phyloP scores from a whole-genome alignment of 2,888 invertebrate genomes.

The Hypsopygia costalis region DNA sequence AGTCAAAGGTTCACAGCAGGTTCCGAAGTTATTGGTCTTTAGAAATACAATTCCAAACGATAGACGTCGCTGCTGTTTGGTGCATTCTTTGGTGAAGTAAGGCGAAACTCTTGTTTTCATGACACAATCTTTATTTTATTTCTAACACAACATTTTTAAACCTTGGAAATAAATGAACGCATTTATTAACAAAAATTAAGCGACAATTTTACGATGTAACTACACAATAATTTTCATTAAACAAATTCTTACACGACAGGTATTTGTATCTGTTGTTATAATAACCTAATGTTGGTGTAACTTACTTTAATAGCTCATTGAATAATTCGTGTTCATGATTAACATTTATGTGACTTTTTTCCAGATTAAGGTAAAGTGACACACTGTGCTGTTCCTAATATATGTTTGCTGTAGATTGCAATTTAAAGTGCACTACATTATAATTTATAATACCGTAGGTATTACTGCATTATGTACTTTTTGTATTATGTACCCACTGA shows the following conservation, averaged over 20 bases:
- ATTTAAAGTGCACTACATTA: too few species aligned
- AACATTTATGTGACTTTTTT: slow-evolving; percentile 30
- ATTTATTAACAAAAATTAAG: slow-evolving; percentile 39
- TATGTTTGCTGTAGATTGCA: not conserved
- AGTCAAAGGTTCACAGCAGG: too few species aligned
- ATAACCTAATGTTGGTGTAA: slow-evolving; percentile 39
- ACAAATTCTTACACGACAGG: slow-evolving; percentile 21
- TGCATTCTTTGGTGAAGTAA: slow-evolving; percentile 15
- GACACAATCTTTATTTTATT: slow-evolving; percentile 63
- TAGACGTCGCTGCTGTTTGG: slow-evolving; percentile 19
- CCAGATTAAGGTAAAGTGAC: slow-evolving; percentile 17
- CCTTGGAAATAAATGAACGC: slow-evolving; percentile 38
- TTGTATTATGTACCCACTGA: too few species aligned
- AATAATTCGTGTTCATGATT: slow-evolving; percentile 41
- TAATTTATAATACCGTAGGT: too few species aligned
- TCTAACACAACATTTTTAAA: slow-evolving; percentile 62
- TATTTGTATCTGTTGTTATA: slow-evolving; percentile 19
- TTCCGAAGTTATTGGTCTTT: too few species aligned
- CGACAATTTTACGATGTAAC: slow-evolving; percentile 24
- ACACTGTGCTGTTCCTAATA: slow-evolving; percentile 10
- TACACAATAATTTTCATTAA: slow-evolving; percentile 19
- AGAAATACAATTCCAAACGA: slow-evolving; percentile 13
- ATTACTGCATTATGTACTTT: too few species aligned
- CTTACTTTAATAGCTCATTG: slow-evolving; percentile 38
- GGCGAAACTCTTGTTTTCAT: slow-evolving; percentile 27